A percentile compares a stretch with the other conserved stretches of the same genome.
These are phyloP conservation scores for Drosophila kambysellisi DNA, from an alignment of 2,888 invertebrate species.

Conservation along the genomic window DNA sequence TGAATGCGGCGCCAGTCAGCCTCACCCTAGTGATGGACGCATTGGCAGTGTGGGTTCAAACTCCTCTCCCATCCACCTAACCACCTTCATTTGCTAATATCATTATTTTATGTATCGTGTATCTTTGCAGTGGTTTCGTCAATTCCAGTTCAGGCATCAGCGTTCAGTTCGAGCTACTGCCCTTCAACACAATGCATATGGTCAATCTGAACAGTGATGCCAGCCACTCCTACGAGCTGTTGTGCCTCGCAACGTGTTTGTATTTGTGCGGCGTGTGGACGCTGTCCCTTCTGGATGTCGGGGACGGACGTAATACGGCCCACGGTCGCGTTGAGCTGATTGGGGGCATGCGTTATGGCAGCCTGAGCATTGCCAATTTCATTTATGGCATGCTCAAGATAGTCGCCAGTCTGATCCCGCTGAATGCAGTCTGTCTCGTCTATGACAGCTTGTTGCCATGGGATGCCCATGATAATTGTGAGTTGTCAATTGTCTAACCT, in stretches of 20 bases:
- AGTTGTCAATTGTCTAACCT: slow-evolving; percentile 6
- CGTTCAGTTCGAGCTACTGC: slow-evolving; percentile 23
- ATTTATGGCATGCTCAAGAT: slow-evolving; percentile 24
- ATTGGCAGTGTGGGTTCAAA: slow-evolving; percentile 52
- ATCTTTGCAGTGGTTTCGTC: slow-evolving; percentile 35
- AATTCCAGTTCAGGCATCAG: slow-evolving; percentile 20
- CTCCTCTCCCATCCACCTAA: not conserved
- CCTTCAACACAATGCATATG: slow-evolving; percentile 30
- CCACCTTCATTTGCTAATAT: not conserved
- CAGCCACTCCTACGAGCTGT: slow-evolving; percentile 3
- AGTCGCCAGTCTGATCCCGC: slow-evolving; percentile 23
- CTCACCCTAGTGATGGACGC: slow-evolving; percentile 55
- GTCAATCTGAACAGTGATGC: not conserved
- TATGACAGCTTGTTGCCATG: slow-evolving; percentile 10
- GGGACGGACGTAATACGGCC: slow-evolving; percentile 2
- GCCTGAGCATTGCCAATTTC: slow-evolving; percentile 31
- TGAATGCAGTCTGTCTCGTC: slow-evolving; percentile 24
- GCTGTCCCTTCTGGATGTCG: slow-evolving; percentile 26
- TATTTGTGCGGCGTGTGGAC: slow-evolving; percentile 41
- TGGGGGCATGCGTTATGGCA: slow-evolving; percentile 34
- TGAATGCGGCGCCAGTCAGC: slow-evolving; percentile 57
- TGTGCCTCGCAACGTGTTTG: slow-evolving; percentile 7
- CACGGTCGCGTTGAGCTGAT: slow-evolving; percentile 38
- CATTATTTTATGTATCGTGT: not conserved
- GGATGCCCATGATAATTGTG: slow-evolving; percentile 20